Evolutionary conservation across 1,140 invertebrate genomes (phyloP), one percentile per base, ranked within the genome.

Genomic region (Calliphora vicina): DNA sequence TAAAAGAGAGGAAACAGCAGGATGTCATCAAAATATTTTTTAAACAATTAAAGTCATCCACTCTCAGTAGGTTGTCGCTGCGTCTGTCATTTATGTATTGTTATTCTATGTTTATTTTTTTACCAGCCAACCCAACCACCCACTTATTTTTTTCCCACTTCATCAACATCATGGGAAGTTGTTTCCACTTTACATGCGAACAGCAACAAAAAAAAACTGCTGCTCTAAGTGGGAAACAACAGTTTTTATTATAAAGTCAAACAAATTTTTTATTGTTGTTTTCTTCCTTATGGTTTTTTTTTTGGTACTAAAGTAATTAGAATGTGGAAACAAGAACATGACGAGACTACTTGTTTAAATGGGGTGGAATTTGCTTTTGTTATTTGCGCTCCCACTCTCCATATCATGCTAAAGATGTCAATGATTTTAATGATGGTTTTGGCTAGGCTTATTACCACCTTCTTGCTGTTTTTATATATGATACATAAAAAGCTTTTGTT

Each of bases 1-100:
- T 45, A 67, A 43, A 25, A 12, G 12, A 27, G 10, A 35, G 4
- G n/a, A 43, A 72, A 67, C 82, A 78, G 72, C 78, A 42, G 80
- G 84, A 81, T 88, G 85, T 88, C 88, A 86, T 88, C 86, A 88
- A 88, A 90, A 90, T 89, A 90, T 89, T 90, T 87, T 90, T 88
- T n/a, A 50, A 87, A 87, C 88, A 90, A 90, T 90, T 90, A 89
- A 90, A 89, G 88, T 88, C 88, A 89, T 90, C 87, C 88, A 85
- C 87, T 25, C 74, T 81, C 88, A 87, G 88, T 88, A 86, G 88
- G 85, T 85, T 84, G 87, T 85, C 83, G 86, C 84, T 43, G 10
- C 23, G 73, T 57, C 50, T 57, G 15, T 29, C 29, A n/a, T n/a
- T 29, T 13, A 8, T 29, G 15, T 45, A 74, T 74, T 74, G 72